Base-by-base conservation (phyloP, 2,797 vertebrate genomes). In the Alauda arvensis region DNA sequence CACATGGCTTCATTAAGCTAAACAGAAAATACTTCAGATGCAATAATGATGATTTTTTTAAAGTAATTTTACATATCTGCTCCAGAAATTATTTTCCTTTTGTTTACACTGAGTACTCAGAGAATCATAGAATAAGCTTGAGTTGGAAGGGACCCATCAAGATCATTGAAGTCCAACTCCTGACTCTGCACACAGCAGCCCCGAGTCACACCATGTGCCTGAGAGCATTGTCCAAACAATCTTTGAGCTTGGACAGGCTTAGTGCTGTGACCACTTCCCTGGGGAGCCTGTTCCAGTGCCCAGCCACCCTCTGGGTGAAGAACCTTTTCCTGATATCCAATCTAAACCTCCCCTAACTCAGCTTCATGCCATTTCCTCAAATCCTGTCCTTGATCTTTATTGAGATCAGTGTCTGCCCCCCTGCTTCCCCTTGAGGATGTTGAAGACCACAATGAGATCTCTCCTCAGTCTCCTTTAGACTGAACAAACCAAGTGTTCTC, bases 21-120 rank as follows among this genome's bases (percentile, higher is more conserved):
- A 77, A 8, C 37, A 75, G 18, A 87, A 81, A 70, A 65, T 77
- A 75, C n/a, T 72, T 87, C 31, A 25, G 12, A 29, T 65, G 17
- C 28, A 59, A 18, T 71, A 59, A 65, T 8, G 9, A 25, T 46
- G 3, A 13, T 21, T 10, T 59, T 67, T 0, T 24, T 13, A 0
- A 18, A 37, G 19, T 28, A 9, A 15, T 53, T 77, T 52, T 60
- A 6, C 46, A 1, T 45, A 48, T 84, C 29, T 14, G 2, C 34
- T 59, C 15, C 59, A 85, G n/a, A 63, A 70, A 46, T 69, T 37
- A 5, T 74, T 87, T 85, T 57, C 18, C 11, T 55, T 75, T 40
- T 53, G 14, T 52, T 79, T n/a, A 11, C 53, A 31, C 49, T 65
- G 51, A 74, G 4, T 10, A 28, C 20, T 78, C 21, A 23, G 7